phyloP scores from a whole-genome alignment of 35 echinoderm and acorn worm genomes.

The Apostichopus japonicus region DNA sequence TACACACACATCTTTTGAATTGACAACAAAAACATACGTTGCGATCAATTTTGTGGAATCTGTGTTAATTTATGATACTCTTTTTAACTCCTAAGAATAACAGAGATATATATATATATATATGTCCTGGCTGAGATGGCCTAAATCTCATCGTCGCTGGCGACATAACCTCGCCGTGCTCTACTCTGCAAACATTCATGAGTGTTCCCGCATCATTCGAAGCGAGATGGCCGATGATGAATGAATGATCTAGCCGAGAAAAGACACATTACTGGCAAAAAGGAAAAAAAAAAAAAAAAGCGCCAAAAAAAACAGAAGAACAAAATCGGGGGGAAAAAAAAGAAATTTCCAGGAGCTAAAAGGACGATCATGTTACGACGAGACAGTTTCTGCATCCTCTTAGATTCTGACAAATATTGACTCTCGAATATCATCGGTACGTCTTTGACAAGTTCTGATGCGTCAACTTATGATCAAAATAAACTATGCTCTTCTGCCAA shows the following conservation, averaged over 20 bases:
- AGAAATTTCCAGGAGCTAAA: neutral
- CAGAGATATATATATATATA: neutral
- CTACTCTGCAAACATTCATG: neutral
- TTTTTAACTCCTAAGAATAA: neutral
- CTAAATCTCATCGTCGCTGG: neutral
- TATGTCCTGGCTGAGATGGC: neutral
- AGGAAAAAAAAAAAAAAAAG: neutral
- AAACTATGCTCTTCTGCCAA: no score
- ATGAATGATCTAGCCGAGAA: conserved; percentile 15
- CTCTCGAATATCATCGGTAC: neutral
- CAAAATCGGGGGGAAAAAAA: neutral
- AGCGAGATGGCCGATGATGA: neutral
- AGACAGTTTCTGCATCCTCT: neutral
- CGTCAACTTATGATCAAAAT: no score
- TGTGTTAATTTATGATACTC: neutral
- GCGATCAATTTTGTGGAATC: neutral
- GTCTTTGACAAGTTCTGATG: no score
- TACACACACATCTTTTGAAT: no score
- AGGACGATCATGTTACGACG: conserved; percentile 1
- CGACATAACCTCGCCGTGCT: neutral
- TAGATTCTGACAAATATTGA: conserved; percentile 20
- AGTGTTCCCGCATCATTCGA: neutral
- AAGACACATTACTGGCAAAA: conserved; percentile 11
- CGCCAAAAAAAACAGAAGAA: no score
- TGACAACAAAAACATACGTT: no score